Conservation (phyloP, 2,888 invertebrate species). For the Chalcosyrphus nemorum region DNA sequence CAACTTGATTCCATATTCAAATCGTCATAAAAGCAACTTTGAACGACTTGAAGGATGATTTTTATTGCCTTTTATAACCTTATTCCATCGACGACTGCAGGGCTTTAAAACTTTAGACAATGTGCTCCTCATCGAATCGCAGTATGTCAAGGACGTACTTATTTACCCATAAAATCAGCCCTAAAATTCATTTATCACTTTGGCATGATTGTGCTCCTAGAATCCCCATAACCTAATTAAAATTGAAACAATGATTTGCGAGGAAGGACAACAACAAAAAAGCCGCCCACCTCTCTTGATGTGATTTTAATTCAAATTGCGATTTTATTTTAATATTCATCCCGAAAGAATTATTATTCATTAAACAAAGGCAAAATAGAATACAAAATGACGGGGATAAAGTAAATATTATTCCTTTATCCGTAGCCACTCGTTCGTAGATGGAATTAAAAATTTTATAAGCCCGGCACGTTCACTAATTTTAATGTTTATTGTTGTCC, state of each 20-base stretch:
- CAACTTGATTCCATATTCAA: background rate
- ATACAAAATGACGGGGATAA: background rate
- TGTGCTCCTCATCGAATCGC: background rate
- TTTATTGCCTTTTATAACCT: background rate
- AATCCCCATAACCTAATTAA: too few relatives aligned
- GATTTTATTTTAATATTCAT: background rate
- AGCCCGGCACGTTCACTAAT: background rate
- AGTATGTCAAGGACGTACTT: background rate
- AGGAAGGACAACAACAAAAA: background rate
- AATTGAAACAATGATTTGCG: background rate
- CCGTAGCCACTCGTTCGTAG: background rate
- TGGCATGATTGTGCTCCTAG: background rate
- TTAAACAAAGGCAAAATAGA: background rate
- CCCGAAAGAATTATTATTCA: constrained; percentile 1
- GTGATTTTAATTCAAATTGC: background rate
- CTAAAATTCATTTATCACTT: background rate
- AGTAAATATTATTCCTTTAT: background rate
- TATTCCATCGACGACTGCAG: background rate
- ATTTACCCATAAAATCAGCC: background rate
- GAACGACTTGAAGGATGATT: background rate
- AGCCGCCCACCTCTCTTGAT: background rate
- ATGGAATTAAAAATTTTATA: background rate
- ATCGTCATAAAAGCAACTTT: background rate
- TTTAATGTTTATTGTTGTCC: background rate
- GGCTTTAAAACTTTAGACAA: background rate